phyloP scores from a whole-genome alignment of 2,797 vertebrate genomes.

The Tokudaia muenninki region DNA sequence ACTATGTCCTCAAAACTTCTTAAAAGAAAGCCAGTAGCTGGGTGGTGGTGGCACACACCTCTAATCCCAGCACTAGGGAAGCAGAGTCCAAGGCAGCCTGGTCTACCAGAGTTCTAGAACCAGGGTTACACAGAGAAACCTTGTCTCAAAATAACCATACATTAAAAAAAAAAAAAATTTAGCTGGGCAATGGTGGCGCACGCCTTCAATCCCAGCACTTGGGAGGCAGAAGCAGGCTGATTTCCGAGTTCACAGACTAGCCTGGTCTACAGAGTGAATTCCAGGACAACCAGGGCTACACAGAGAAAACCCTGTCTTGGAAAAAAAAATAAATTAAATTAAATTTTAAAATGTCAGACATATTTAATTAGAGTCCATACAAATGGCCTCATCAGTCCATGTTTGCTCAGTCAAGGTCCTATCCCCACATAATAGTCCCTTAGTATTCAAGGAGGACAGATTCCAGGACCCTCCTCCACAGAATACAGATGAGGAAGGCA shows the following conservation, averaged over 20 bases:
- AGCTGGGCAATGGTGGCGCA: no score
- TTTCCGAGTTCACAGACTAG: no score
- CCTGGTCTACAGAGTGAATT: no score
- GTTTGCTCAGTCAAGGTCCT: neutral
- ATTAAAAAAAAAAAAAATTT: neutral
- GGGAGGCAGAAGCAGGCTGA: no score
- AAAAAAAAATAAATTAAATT: neutral
- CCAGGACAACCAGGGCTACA: neutral
- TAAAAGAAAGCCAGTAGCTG: neutral
- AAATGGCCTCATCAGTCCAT: neutral
- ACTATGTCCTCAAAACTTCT: neutral
- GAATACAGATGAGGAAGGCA: neutral
- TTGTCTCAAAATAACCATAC: neutral
- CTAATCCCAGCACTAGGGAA: neutral
- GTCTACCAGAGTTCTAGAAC: neutral
- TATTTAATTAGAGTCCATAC: neutral
- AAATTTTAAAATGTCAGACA: neutral
- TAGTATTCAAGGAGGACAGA: neutral
- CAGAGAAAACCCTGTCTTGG: neutral
- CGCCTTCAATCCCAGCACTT: no score
- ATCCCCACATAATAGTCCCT: neutral
- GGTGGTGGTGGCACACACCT: neutral
- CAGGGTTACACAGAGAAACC: neutral
- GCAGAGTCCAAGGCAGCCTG: neutral
- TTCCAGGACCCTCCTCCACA: neutral